Evolutionary conservation across 2,113 vertebrate species (phyloP).

Genomic region (Eira barbara): DNA sequence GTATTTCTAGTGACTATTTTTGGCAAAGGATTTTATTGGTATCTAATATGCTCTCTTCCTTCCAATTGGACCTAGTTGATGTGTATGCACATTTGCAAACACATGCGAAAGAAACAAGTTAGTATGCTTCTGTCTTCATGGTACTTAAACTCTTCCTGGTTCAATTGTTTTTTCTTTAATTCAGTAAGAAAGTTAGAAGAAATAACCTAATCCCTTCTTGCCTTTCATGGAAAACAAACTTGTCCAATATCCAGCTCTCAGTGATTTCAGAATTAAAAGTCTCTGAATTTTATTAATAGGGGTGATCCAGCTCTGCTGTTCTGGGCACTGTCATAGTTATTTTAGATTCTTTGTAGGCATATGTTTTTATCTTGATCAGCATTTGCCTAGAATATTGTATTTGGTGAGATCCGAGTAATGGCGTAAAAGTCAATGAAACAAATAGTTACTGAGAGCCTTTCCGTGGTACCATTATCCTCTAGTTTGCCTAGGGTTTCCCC

Average conservation of each 20-base stretch:
- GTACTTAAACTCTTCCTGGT: neutral
- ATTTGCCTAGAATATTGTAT: neutral
- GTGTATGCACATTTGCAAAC: neutral
- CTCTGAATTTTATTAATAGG: neutral
- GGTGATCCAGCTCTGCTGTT: neutral
- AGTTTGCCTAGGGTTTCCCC: neutral
- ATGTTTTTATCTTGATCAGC: neutral
- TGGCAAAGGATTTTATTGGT: slow-evolving; percentile 8
- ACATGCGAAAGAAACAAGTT: neutral
- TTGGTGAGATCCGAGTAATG: neutral
- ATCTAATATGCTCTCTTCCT: neutral
- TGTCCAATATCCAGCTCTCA: neutral
- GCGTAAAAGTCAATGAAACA: neutral
- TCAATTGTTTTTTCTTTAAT: neutral
- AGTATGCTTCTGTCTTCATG: neutral
- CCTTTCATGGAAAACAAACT: neutral
- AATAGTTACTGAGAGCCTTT: neutral
- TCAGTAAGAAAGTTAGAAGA: neutral
- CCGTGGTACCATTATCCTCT: neutral
- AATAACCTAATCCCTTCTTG: neutral
- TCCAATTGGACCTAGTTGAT: neutral
- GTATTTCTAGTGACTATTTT: slow-evolving; percentile 68
- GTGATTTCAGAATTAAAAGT: neutral
- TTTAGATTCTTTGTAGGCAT: neutral
- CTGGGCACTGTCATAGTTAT: neutral